A percentile compares a stretch with the other conserved stretches of the same genome.
Conservation (phyloP, 1,140 invertebrate genomes). For the Cyclargus thomasi region DNA sequence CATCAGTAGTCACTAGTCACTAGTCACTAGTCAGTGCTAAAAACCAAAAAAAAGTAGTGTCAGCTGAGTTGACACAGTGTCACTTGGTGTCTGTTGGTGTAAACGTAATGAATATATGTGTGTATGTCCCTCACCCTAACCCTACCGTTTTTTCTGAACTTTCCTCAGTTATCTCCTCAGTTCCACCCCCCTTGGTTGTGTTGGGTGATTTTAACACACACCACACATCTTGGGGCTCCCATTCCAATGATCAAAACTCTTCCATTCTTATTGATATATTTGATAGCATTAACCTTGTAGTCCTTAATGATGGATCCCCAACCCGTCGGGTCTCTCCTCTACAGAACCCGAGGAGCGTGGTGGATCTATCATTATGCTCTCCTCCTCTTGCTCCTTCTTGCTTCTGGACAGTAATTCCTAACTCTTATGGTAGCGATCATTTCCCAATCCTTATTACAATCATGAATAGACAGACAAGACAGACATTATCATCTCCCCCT, state of each 20-base stretch:
- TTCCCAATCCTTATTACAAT: conserved; percentile 5
- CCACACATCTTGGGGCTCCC: too few relatives aligned
- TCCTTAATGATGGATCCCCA: too few relatives aligned
- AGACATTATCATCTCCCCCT: neutral
- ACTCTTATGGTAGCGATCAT: conserved; percentile 21
- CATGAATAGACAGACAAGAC: neutral
- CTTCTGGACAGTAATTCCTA: neutral
- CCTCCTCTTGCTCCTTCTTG: neutral
- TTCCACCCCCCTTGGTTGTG: conserved; percentile 15
- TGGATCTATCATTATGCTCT: conserved; percentile 16
- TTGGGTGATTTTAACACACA: too few relatives aligned
- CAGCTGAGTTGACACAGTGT: too few relatives aligned
- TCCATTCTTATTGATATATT: conserved; percentile 13
- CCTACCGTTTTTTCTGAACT: conserved; percentile 6
- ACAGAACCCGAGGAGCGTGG: too few relatives aligned
- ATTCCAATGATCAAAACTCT: conserved; percentile 16
- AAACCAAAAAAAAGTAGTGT: too few relatives aligned
- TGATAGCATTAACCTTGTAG: conserved; percentile 20
- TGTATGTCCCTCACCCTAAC: conserved; percentile 18
- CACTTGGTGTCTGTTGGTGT: too few relatives aligned
- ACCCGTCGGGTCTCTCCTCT: conserved; percentile 8
- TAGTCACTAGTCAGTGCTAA: too few relatives aligned
- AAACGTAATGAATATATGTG: too few relatives aligned
- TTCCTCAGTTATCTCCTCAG: neutral
- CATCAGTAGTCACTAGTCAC: too few relatives aligned